phyloP scores from a whole-genome alignment of 2,888 invertebrate genomes.

The Drosophila colorata region DNA sequence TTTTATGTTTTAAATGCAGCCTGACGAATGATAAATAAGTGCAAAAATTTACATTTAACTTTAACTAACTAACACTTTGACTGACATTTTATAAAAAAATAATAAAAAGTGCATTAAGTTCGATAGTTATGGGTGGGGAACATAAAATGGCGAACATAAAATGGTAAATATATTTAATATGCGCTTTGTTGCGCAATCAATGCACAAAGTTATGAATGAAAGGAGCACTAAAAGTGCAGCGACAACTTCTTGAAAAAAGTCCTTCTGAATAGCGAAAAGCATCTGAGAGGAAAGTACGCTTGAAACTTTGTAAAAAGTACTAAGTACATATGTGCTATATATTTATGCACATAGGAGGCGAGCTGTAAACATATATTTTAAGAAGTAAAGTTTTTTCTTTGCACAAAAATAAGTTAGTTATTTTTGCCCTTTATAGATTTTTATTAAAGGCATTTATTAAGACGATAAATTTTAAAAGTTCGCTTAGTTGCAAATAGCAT shows the following conservation, averaged over 20 bases:
- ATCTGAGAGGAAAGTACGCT: constrained; percentile 42
- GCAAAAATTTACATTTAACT: too few relatives aligned
- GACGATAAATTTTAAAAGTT: background rate
- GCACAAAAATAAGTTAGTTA: constrained; percentile 14
- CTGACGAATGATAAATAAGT: background rate
- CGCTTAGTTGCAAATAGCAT: background rate
- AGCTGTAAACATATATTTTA: constrained; percentile 25
- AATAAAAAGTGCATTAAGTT: background rate
- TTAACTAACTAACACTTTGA: too few relatives aligned
- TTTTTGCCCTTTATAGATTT: background rate
- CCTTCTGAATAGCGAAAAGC: constrained; percentile 23
- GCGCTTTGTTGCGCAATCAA: constrained; percentile 34
- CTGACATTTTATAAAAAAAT: background rate
- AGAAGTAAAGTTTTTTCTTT: constrained; percentile 12
- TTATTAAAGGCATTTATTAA: background rate
- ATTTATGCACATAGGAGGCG: constrained; percentile 10
- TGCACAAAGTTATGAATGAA: constrained; percentile 37
- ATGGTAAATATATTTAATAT: constrained; percentile 19
- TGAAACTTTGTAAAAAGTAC: constrained; percentile 37
- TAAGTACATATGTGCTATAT: constrained; percentile 26
- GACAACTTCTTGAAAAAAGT: constrained; percentile 29
- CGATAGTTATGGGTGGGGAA: background rate
- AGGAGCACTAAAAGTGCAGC: constrained; percentile 15
- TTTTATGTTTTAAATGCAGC: background rate
- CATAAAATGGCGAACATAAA: background rate